Base-by-base conservation (phyloP, 1,140 invertebrate species). In the Anastrepha obliqua region DNA sequence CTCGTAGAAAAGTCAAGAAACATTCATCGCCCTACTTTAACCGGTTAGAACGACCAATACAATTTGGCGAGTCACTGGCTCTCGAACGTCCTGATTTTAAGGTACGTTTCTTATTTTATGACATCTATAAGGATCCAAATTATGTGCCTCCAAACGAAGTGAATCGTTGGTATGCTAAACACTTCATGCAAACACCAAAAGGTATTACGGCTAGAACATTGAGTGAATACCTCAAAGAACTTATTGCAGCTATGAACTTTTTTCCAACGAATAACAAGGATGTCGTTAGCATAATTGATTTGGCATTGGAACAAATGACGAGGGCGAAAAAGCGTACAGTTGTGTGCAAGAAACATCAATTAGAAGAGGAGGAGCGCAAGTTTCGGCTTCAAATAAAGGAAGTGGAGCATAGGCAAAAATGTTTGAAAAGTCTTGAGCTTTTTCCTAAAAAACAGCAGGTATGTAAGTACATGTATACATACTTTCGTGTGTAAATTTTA, bases 181-280 rank as follows among this genome's bases (percentile, higher is more conserved):
- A 88, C 44, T 13, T 51, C 15, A 44, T 65, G 5, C 9, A 51
- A n/a, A 39, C 1, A 3, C 17, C 20, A 4, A 51, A 44, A 74
- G 59, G 87, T 15, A 67, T 88, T 86, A 17, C 88, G 89, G 3
- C 89, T 39, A 51, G 17, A 42, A 86, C 85, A 47, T 15, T 88
- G n/a, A 39, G 64, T 62, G 78, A 88, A 9, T 15, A 44, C 7
- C 11, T 88, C 39, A 59, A 47, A 60, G 20, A 88, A 85, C 51
- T 55, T 55, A 55, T 55, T 6, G 51, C 6, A 55, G 51, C 11
- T 55, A 55, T 55, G 6, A 11, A 11, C 51, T 11, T 55, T 55
- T 11, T 55, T 3, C 51, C 51, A 11, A 8, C 51, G 0, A 55
- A 6, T 11, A 55, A 8, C 6, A 11, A 55, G 51, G 51, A 55